phyloP scores from a whole-genome alignment of 2,113 vertebrate genomes.

The Myotis davidii region DNA sequence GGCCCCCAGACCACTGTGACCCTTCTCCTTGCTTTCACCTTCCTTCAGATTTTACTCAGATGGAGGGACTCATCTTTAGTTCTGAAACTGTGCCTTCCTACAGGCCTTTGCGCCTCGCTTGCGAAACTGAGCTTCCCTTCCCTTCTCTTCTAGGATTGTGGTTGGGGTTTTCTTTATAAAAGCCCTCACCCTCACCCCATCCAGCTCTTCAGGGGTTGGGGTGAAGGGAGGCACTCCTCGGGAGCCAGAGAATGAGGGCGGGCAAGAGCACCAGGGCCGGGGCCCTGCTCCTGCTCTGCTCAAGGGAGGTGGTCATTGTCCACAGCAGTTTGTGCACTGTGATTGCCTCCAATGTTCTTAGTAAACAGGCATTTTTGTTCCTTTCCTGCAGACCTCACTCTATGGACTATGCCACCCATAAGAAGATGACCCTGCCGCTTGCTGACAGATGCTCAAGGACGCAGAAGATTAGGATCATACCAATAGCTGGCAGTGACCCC shows the following conservation, averaged over 20 bases:
- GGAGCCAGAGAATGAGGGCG: background rate
- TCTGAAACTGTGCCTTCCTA: background rate
- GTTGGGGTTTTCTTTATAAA: background rate
- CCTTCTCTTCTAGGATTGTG: background rate
- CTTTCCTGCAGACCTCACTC: constrained; percentile 91
- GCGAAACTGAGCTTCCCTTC: background rate
- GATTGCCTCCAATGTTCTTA: background rate
- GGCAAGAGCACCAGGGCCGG: background rate
- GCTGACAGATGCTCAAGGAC: constrained; percentile 94
- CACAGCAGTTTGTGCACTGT: fast-evolving
- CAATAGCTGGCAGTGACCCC: constrained; percentile 93
- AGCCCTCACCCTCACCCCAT: background rate
- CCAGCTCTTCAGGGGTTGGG: background rate
- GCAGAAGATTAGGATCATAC: constrained; percentile 95
- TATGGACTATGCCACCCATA: constrained; percentile 95
- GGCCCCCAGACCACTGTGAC: background rate
- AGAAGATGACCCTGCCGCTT: constrained; percentile 95
- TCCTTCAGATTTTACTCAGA: background rate
- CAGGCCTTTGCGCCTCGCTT: background rate
- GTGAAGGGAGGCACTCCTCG: background rate
- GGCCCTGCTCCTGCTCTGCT: background rate
- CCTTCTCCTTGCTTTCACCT: background rate
- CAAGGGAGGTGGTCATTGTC: too few species aligned
- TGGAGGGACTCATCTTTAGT: background rate
- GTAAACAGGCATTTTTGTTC: background rate